A percentile compares a stretch with the other conserved stretches of the same genome.
Conservation (phyloP, 2,113 vertebrate genomes). For the Abramis brama region DNA sequence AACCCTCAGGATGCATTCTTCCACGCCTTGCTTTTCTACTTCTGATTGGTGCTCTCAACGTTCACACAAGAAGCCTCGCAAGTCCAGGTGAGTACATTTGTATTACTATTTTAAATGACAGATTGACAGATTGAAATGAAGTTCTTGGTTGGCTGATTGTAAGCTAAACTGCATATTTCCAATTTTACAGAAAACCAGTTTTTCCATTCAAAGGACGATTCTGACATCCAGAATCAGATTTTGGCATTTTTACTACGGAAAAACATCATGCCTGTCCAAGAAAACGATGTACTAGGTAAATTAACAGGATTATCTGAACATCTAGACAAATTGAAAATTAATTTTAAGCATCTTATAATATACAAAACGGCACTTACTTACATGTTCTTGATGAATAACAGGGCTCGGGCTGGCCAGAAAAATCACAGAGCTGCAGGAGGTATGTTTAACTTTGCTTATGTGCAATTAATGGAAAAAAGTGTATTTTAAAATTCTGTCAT, state of each 20-base stretch:
- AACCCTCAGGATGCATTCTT: slow-evolving; percentile 60
- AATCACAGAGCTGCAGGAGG: slow-evolving; percentile 71
- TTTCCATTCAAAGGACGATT: slow-evolving; percentile 64
- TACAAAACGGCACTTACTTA: background rate
- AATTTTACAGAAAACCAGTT: slow-evolving; percentile 64
- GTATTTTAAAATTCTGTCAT: too few species aligned
- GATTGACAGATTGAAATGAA: background rate
- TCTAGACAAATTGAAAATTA: background rate
- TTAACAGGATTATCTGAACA: background rate
- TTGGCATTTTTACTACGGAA: slow-evolving; percentile 71
- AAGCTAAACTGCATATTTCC: background rate
- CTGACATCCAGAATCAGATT: slow-evolving; percentile 69
- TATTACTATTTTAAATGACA: background rate
- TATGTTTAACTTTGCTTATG: slow-evolving; percentile 53
- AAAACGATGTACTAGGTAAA: slow-evolving; percentile 68
- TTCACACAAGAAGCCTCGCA: slow-evolving; percentile 67
- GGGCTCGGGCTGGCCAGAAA: slow-evolving; percentile 67
- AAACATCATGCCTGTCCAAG: slow-evolving; percentile 65
- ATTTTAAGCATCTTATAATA: background rate
- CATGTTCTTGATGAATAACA: slow-evolving; percentile 49
- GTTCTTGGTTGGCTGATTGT: background rate
- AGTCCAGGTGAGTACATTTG: slow-evolving; percentile 65
- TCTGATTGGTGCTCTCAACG: slow-evolving; percentile 63
- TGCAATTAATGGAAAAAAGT: background rate
- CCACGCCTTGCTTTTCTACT: slow-evolving; percentile 68